Conservation (phyloP, 2,888 invertebrate species). For the Acrocyrtus sp. region DNA sequence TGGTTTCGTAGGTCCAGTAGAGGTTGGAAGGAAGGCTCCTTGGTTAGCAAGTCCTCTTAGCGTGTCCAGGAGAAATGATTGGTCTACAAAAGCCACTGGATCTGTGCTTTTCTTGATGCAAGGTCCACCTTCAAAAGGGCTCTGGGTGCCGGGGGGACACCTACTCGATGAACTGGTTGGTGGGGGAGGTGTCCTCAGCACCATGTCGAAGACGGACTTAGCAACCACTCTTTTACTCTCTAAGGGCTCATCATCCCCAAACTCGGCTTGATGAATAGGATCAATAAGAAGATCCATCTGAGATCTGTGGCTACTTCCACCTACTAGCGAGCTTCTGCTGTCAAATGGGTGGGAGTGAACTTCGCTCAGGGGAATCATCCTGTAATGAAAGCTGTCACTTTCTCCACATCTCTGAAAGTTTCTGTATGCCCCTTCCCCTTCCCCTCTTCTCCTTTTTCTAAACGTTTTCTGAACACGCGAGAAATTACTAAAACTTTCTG, state of each 20-base stretch:
- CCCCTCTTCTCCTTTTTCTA: no score
- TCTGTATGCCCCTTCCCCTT: no score
- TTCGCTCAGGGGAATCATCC: no score
- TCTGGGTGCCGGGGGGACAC: constrained; percentile 50
- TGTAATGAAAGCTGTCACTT: no score
- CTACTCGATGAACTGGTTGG: constrained; percentile 28
- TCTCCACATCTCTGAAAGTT: no score
- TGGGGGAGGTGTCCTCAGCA: constrained; percentile 42
- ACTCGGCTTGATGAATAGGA: constrained; percentile 55
- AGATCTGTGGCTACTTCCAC: constrained; percentile 39
- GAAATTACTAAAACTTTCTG: no score
- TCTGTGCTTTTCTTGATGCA: constrained; percentile 40
- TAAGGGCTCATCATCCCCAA: constrained; percentile 36
- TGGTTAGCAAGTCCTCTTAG: constrained; percentile 23
- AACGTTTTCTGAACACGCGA: no score
- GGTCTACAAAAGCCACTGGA: constrained; percentile 29
- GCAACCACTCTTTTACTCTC: constrained; percentile 50
- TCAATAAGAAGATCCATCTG: constrained; percentile 54
- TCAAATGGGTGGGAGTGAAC: constrained; percentile 14
- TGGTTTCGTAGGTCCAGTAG: neutral
- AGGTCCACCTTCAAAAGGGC: constrained; percentile 45
- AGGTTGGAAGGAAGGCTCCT: constrained; percentile 13
- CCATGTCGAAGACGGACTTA: constrained; percentile 57
- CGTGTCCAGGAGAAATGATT: constrained; percentile 33
- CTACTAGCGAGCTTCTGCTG: neutral